Percentiles rank a stretch among this genome's conserved stretches.
Conservation (phyloP, 1,140 invertebrate genomes). For the Caenorhabditis remanei region DNA sequence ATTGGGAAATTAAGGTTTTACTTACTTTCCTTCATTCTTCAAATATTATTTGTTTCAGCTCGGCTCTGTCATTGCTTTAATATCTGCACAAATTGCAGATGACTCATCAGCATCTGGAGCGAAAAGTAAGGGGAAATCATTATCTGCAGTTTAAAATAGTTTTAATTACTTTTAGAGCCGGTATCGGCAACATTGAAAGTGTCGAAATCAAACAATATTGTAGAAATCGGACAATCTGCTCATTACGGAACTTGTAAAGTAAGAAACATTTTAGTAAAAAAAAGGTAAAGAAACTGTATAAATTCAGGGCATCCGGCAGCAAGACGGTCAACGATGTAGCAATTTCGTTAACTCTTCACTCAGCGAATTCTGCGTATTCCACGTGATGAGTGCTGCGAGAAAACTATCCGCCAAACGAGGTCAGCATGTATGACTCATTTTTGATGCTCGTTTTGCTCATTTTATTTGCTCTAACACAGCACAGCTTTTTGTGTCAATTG, state of each 20-base stretch:
- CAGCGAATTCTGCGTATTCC: constrained; percentile 66
- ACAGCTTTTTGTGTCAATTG: constrained; percentile 40
- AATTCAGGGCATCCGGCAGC: constrained; percentile 32
- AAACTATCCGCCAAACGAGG: constrained; percentile 61
- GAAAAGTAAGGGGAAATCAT: constrained; percentile 52
- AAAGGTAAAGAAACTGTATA: background rate
- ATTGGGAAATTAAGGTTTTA: constrained; percentile 71
- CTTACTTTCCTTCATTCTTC: background rate
- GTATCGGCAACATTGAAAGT: constrained; percentile 65
- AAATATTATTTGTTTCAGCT: constrained; percentile 59
- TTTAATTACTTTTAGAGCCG: background rate
- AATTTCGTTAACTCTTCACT: constrained; percentile 65
- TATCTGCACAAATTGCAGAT: constrained; percentile 62
- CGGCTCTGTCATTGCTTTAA: constrained; percentile 67
- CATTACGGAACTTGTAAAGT: constrained; percentile 70
- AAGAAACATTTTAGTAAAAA: background rate
- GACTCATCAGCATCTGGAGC: constrained; percentile 49
- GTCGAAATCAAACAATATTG: constrained; percentile 69
- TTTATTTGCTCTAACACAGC: constrained; percentile 39
- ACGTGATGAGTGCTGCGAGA: constrained; percentile 60
- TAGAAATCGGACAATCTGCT: constrained; percentile 71
- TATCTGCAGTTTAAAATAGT: background rate
- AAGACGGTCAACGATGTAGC: constrained; percentile 64
- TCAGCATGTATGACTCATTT: constrained; percentile 28
- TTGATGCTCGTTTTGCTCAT: constrained; percentile 24